phyloP scores from a whole-genome alignment of 2,113 vertebrate genomes.

The Campylomormyrus numenius region DNA sequence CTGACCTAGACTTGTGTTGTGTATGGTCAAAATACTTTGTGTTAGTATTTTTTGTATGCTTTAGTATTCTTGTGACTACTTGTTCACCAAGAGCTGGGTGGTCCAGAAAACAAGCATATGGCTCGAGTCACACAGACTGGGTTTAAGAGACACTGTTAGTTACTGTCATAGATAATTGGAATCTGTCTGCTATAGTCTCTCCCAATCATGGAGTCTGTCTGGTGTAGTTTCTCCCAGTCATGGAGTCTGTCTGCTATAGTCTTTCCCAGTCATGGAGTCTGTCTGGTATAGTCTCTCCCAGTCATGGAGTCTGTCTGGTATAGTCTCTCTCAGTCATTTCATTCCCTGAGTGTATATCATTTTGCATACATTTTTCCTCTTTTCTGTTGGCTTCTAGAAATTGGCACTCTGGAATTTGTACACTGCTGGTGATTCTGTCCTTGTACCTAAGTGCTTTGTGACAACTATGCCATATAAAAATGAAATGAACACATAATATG shows the following conservation, averaged over 20 bases:
- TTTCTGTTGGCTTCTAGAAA: neutral
- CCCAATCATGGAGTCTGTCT: neutral
- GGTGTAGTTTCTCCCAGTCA: too few species aligned
- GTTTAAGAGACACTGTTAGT: neutral
- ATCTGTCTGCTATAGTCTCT: neutral
- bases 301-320: neutral
- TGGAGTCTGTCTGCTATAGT: too few species aligned
- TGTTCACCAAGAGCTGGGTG: neutral
- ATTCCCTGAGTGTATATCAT: neutral
- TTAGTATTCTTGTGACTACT: neutral
- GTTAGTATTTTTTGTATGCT: neutral
- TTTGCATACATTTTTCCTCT: neutral
- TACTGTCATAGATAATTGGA: neutral
- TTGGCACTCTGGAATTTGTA: neutral
- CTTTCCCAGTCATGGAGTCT: too few species aligned
- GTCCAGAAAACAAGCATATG: neutral
- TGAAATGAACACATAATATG: neutral
- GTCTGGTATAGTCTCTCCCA: too few species aligned
- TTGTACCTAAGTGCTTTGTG: neutral
- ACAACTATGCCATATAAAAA: neutral
- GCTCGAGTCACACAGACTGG: neutral
- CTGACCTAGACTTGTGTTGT: neutral
- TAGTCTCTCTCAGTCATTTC: neutral
- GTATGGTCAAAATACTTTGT: neutral
- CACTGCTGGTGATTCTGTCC: neutral